Evolutionary conservation across 2,113 vertebrate genomes (phyloP).

Genomic region (Climacteris rufus): DNA sequence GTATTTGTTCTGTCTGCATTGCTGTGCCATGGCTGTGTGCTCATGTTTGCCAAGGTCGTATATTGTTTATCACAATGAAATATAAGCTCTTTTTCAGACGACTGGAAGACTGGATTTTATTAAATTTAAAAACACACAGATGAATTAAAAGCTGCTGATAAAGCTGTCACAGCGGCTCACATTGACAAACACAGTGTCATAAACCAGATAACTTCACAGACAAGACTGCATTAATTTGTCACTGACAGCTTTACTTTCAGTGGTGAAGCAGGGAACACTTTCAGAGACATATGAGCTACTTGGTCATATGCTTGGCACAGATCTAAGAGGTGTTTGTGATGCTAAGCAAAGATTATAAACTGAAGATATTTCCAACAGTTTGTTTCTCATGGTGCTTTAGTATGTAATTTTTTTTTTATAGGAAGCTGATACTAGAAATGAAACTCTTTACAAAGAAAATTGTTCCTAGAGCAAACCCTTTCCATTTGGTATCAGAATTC

Average conservation of each 20-base stretch:
- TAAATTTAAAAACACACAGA: neutral
- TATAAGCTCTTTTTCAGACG: neutral
- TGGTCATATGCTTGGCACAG: neutral
- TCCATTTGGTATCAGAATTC: neutral
- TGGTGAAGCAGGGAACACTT: neutral
- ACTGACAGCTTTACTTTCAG: neutral
- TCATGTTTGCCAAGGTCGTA: neutral
- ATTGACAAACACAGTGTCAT: neutral
- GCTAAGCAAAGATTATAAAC: neutral
- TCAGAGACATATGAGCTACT: neutral
- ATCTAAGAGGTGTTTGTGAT: neutral
- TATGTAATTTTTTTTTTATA: neutral
- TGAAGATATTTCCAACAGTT: neutral
- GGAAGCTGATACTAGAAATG: neutral
- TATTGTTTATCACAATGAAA: neutral
- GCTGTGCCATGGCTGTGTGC: neutral
- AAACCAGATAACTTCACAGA: neutral
- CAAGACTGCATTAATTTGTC: neutral
- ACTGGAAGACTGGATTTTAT: neutral
- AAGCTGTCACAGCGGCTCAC: neutral
- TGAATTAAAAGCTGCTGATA: neutral
- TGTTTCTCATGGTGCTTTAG: neutral
- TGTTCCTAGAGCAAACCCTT: neutral
- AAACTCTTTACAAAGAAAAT: neutral
- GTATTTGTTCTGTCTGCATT: neutral